A percentile compares a stretch with the other conserved stretches of the same genome.
Conservation (phyloP, 2,888 invertebrate genomes). For the Acrobasis repandana region DNA sequence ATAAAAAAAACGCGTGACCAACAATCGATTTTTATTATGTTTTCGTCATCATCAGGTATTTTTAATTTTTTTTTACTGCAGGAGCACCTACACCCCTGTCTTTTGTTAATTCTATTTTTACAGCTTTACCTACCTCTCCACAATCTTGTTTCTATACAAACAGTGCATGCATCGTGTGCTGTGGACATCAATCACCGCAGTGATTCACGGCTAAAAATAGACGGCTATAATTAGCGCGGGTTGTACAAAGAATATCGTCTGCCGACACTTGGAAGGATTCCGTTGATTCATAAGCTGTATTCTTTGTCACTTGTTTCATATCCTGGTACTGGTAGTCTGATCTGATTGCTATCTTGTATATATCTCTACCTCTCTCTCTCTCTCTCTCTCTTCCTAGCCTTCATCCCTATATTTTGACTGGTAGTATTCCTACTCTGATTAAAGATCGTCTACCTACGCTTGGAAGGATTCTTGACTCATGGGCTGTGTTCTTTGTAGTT, state of each 20-base stretch:
- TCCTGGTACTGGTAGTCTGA: background rate
- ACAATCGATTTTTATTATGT: too few species aligned
- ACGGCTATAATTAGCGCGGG: conserved; percentile 61
- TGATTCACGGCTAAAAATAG: conserved; percentile 70
- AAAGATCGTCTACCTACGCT: conserved; percentile 42
- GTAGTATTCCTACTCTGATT: conserved; percentile 35
- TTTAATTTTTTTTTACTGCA: too few species aligned
- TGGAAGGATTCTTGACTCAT: conserved; percentile 4
- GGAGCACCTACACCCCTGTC: too few species aligned
- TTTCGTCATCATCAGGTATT: too few species aligned
- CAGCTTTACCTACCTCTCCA: background rate
- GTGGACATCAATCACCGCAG: conserved; percentile 47
- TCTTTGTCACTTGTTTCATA: background rate
- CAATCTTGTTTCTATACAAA: background rate
- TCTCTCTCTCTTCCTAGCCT: too few species aligned
- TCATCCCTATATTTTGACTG: too few species aligned
- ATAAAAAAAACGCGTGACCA: too few species aligned
- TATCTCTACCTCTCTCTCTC: background rate
- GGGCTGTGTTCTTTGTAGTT: background rate
- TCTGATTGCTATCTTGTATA: background rate
- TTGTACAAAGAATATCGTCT: conserved; percentile 56
- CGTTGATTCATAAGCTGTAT: background rate
- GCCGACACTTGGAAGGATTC: conserved; percentile 9
- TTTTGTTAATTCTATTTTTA: background rate
- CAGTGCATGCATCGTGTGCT: background rate